A percentile compares a stretch with the other conserved stretches of the same genome.
Evolutionary conservation across 2,113 vertebrate genomes (phyloP).

Genomic region (Synodontis membranacea): DNA sequence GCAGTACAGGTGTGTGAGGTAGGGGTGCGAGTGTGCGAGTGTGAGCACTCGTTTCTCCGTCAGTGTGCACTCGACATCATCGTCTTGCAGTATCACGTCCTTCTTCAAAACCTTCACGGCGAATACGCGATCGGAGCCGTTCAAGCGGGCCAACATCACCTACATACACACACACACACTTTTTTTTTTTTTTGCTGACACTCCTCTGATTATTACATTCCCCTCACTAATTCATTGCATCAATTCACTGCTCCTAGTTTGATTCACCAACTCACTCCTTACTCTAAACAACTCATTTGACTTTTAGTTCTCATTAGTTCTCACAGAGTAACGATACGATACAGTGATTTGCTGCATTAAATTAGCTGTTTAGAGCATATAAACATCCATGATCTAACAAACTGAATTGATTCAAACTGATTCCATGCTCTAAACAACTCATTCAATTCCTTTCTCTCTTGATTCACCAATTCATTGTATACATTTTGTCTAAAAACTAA

Average conservation of each 20-base stretch:
- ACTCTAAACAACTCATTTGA: not conserved
- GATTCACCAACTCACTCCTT: not conserved
- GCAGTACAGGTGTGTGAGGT: constrained; percentile 96
- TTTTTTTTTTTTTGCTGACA: not conserved
- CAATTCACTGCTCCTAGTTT: not conserved
- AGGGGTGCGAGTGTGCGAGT: constrained; percentile 87
- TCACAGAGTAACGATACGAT: not conserved
- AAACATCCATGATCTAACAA: not conserved
- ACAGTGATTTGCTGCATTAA: not conserved
- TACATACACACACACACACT: constrained; percentile 59
- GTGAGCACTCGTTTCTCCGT: constrained; percentile 94
- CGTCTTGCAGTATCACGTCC: constrained; percentile 95
- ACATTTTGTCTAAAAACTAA: no score
- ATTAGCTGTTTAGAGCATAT: not conserved
- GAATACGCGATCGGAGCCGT: constrained; percentile 80
- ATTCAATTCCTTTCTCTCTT: no score
- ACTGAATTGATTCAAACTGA: not conserved
- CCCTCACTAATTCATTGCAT: not conserved
- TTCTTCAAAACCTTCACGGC: constrained; percentile 97
- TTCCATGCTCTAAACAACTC: not conserved
- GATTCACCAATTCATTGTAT: no score
- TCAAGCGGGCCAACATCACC: constrained; percentile 93
- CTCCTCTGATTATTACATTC: not conserved
- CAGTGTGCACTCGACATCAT: constrained; percentile 97
- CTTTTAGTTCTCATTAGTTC: not conserved